Evolutionary conservation across 1,140 invertebrate genomes (phyloP).

Genomic region (Venturia canescens): DNA sequence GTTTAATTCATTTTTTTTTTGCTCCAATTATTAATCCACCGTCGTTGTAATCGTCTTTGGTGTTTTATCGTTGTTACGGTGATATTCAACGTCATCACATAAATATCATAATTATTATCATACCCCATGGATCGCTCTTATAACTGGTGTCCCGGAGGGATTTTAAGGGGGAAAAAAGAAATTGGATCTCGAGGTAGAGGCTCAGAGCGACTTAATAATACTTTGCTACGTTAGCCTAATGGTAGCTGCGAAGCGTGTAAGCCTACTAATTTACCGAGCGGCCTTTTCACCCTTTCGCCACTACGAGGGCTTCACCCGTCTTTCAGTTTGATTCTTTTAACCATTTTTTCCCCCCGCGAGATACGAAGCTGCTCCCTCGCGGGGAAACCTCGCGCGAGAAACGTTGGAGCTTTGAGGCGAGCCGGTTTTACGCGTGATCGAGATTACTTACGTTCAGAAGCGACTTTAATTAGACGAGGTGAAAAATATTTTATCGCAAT

Average conservation of each 20-base stretch:
- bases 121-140: slow-evolving; percentile 60
- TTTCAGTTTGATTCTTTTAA: slow-evolving; percentile 36
- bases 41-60: background rate
- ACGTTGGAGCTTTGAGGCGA: no score
- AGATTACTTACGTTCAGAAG: no score
- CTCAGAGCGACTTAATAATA: slow-evolving; percentile 71
- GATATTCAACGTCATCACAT: slow-evolving; percentile 39
- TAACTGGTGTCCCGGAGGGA: slow-evolving; percentile 53
- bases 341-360: slow-evolving; percentile 36
- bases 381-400: background rate
- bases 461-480: no score
- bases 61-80: slow-evolving; percentile 27
- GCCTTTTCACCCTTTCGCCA: background rate
- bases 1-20: background rate
- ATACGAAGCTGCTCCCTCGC: background rate
- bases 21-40: slow-evolving; percentile 4
- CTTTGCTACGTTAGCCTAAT: slow-evolving; percentile 69
- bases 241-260: slow-evolving; percentile 68
- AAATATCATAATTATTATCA: slow-evolving; percentile 68
- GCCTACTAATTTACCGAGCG: slow-evolving; percentile 67
- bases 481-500: no score
- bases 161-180: background rate
- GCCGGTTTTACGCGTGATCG: no score
- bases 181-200: slow-evolving; percentile 54
- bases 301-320: slow-evolving; percentile 43